A percentile compares a stretch with the other conserved stretches of the same genome.
phyloP scores from a whole-genome alignment of 1,140 invertebrate genomes.

The Musca domestica region DNA sequence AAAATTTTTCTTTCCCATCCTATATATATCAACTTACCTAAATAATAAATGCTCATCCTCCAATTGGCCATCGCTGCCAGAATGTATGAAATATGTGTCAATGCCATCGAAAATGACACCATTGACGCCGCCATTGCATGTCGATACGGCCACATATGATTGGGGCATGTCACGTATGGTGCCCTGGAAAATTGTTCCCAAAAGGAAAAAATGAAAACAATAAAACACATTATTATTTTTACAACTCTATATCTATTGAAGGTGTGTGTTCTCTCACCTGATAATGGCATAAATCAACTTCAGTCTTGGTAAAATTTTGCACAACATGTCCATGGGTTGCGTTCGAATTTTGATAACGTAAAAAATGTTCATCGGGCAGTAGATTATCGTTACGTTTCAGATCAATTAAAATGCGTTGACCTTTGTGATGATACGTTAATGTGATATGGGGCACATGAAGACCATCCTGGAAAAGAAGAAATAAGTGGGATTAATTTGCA shows the following conservation, averaged over 20 bases:
- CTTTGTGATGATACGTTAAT: conserved; percentile 66
- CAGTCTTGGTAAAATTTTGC: conserved; percentile 54
- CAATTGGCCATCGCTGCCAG: conserved; percentile 42
- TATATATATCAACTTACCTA: conserved; percentile 36
- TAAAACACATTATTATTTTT: not conserved
- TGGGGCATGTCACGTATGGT: conserved; percentile 65
- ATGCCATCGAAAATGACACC: conserved; percentile 81
- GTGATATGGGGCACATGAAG: conserved; percentile 68
- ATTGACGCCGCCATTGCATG: conserved; percentile 73
- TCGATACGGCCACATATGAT: conserved; percentile 84
- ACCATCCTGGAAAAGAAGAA: conserved; percentile 62
- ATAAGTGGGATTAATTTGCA: conserved; percentile 24
- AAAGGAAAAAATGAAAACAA: conserved; percentile 20
- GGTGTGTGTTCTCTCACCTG: conserved; percentile 34
- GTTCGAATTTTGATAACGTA: conserved; percentile 66
- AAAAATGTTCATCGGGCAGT: conserved; percentile 70
- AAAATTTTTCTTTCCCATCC: conserved; percentile 21
- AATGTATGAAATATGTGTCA: conserved; percentile 73
- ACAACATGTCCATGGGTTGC: conserved; percentile 57
- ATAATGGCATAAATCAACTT: conserved; percentile 53
- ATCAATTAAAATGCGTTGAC: conserved; percentile 67
- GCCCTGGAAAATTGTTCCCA: conserved; percentile 66
- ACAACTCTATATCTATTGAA: not conserved
- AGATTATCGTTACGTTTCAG: conserved; percentile 75
- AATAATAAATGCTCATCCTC: conserved; percentile 49